Evolutionary conservation across 2,797 vertebrate species (phyloP), one percentile per base, ranked within the genome.

Genomic region (Vipera latastei): DNA sequence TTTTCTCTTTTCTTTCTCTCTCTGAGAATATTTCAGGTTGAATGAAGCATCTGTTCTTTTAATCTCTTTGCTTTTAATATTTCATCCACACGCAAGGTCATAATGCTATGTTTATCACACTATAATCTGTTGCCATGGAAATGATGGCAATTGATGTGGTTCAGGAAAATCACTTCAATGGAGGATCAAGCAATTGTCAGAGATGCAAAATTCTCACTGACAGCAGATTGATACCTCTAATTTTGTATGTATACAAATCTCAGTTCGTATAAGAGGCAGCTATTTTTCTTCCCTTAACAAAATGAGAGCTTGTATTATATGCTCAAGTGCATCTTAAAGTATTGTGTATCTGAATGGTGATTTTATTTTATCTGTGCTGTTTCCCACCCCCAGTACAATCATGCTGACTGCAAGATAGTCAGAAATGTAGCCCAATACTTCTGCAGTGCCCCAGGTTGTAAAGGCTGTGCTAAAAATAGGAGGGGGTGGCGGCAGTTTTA

Each of bases 161-260:
- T 96, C 95, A 93, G 91, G 53, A 92, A 91, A 95, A 95, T 78
- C 89, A 32, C 65, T 95, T 94, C 11, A 91, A 53, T 91, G 91
- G 89, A 89, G 69, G 92, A 90, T 94, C 85, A 91, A 91, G 48
- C 53, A 92, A 88, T n/a, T 32, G 93, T 86, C 12, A 5, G 61
- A 90, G 63, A 89, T 57, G 69, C 32, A 91, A 85, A 85, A 65
- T 51, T 69, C 55, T 89, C 51, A 85, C 69, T 89, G 57, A 59
- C 69, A 86, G 48, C 57, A 65, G 51, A 91, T 53, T 16, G 69
- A 85, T 91, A 91, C 26, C 32, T 93, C 65, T 89, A 83, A 93
- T 91, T 91, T 86, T 89, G 59, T 78, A 4, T 25, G 26, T 63
- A 53, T 0, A 44, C 38, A 85, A 91, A 28, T 91, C 53, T 63